A percentile compares a stretch with the other conserved stretches of the same genome.
phyloP scores from a whole-genome alignment of 2,113 vertebrate species.

The Silurus meridionalis region DNA sequence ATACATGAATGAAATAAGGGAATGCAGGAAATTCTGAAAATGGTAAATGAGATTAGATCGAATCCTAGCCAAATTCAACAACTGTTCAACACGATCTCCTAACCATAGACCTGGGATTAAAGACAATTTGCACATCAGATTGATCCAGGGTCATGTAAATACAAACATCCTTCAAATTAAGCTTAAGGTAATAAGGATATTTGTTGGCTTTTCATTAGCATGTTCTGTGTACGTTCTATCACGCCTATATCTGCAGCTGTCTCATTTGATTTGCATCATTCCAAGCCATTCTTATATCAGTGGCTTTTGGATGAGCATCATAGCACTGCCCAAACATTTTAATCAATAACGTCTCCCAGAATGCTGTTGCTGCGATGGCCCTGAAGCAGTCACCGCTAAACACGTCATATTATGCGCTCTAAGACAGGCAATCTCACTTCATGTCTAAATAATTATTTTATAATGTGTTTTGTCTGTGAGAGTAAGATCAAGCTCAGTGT shows the following conservation, averaged over 20 bases:
- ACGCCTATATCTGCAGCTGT: not conserved
- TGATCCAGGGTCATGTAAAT: not conserved
- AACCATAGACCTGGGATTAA: not conserved
- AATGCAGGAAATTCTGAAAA: not conserved
- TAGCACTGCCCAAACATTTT: not conserved
- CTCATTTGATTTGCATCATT: not conserved
- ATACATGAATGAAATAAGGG: not conserved
- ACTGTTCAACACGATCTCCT: not conserved
- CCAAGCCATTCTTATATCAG: not conserved
- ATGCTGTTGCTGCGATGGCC: not conserved
- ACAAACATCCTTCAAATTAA: not conserved
- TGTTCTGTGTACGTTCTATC: not conserved
- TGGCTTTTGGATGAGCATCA: not conserved
- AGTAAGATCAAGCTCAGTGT: not conserved
- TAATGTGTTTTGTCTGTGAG: not conserved
- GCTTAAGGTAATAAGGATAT: not conserved
- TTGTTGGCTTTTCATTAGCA: not conserved
- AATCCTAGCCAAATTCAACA: not conserved
- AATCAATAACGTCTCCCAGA: not conserved
- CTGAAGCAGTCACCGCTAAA: not conserved
- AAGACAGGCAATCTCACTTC: not conserved
- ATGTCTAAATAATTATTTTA: not conserved
- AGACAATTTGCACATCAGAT: not conserved
- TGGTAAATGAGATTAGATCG: not conserved
- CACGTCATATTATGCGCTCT: not conserved